Evolutionary conservation across 1,140 invertebrate genomes (phyloP), one percentile per base, ranked within the genome.

Genomic region (Drosophila orena): DNA sequence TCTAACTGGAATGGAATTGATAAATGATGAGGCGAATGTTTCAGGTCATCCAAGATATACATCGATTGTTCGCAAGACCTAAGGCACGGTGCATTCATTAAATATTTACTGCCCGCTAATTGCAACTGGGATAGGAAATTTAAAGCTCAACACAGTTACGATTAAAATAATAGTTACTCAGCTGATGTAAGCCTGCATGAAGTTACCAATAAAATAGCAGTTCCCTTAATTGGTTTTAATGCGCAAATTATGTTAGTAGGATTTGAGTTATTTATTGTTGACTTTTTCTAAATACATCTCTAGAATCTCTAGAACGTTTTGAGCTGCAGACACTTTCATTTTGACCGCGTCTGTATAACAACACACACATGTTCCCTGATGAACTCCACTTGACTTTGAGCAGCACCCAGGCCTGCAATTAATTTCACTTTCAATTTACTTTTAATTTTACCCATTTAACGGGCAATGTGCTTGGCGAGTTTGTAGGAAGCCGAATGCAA

Each of bases 361-460:
- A 56, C 24, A 15, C 24, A 38, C 52, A 42, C 11, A 42, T 15
- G 59, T 14, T 37, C 4, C 56, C 53, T 44, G 44, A 57, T 79
- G 53, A 61, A 52, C 60, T 74, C 65, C 61, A 59, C 34, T 80
- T 58, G 64, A 76, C 71, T 62, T 66, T 56, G 66, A 57, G 34
- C 53, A 40, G 40, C 71, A 81, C 74, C 69, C 70, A 58, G 55
- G 77, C 62, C 86, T 75, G 84, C 77, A 90, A 90, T 90, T 90
- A 90, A 91, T 90, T 90, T 90, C 83, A 91, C 88, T 91, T 90
- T 90, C 88, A 91, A 91, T 88, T 90, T 91, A 88, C 68, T 79
- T 78, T 86, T 88, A 66, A 76, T 75, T 80, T 79, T 79, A 50
- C 66, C 66, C 69, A 89, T 84, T 89, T 83, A 78, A 79, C 71